Base-by-base conservation (phyloP, 2,888 invertebrate genomes). In the Halocaridina rubra region DNA sequence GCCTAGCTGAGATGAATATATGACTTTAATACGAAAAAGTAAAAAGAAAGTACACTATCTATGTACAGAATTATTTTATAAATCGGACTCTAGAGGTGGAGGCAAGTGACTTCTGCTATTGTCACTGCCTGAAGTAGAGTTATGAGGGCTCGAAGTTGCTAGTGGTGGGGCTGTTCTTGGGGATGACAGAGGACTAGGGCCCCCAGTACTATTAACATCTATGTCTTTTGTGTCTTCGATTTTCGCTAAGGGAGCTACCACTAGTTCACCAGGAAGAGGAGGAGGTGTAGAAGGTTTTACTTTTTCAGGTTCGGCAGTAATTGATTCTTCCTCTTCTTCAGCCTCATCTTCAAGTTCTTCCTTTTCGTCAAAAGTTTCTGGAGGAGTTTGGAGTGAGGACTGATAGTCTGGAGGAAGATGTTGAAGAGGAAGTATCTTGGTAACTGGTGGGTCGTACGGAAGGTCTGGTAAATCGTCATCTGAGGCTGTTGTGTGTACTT, bases 141-240 rank as follows among this genome's bases (percentile, higher is more conserved):
- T 77, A 19, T 87, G 82, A 3, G 81, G 87, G 80, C 84, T 84
- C 27, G 87, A 87, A 4, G 87, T 87, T 19, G 87, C 87, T 13
- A 84, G 69, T 8, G 88, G 88, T 2, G 79, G 19, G 22, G 79
- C 39, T 24, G 74, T 29, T 57, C 64, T 79, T 2, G 80, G 79
- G 53, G 57, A 13, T n/a, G 82, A 69, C n/a, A 53, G 27, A n/a
- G 29, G 59, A n/a, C 57, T 29, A 32, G 59, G 59, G 76, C 19
- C 16, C n/a, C 30, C 61, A 24, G 39, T 10, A 30, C 69, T 30
- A 7, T 53, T 72, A 8, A 19, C 46, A 7, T 84, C 78, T 27
- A 59, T 72, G 29, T 81, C 81, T 69, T 64, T 64, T 0, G 74
- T 64, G 29, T 80, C 80, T 30, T 81, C 78, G 8, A 67, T 27